Conservation (phyloP, 1,140 invertebrate species). For the Trachymyrmex cornetzi region DNA sequence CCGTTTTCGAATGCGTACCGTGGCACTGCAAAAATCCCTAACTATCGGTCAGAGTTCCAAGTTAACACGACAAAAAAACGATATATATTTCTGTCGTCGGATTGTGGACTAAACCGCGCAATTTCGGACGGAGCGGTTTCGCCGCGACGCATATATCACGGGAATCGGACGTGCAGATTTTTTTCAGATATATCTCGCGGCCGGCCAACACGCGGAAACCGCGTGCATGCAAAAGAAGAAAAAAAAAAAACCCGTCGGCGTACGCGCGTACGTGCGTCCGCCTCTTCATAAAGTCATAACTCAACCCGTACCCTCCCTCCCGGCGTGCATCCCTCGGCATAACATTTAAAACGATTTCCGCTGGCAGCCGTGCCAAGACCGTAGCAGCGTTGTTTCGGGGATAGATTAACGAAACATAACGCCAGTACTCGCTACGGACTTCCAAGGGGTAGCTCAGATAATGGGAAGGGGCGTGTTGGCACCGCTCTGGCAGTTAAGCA, state of each 20-base stretch:
- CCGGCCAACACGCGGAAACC: conserved; percentile 61
- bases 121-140: conserved; percentile 62
- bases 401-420: conserved; percentile 87
- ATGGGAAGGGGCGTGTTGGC: conserved; percentile 84
- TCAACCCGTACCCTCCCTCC: conserved; percentile 77
- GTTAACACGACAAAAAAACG: conserved; percentile 39
- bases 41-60: conserved; percentile 20
- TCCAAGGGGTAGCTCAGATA: conserved; percentile 83
- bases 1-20: neutral
- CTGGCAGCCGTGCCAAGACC: conserved; percentile 86
- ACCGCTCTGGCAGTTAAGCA: conserved; percentile 85
- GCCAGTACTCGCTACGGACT: conserved; percentile 83
- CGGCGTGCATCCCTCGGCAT: conserved; percentile 82
- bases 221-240: conserved; percentile 41
- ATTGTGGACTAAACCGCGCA: conserved; percentile 58
- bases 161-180: conserved; percentile 63
- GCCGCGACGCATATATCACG: conserved; percentile 61
- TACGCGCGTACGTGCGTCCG: conserved; percentile 76
- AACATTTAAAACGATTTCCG: conserved; percentile 87
- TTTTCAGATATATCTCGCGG: conserved; percentile 63
- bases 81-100: conserved; percentile 58
- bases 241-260: conserved; percentile 50
- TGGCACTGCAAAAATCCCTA: conserved; percentile 7
- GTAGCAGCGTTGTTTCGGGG: conserved; percentile 85
- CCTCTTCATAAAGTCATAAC: conserved; percentile 86